A percentile compares a stretch with the other conserved stretches of the same genome.
Conservation (phyloP, 1,140 invertebrate genomes). For the Drosophila persimilis region DNA sequence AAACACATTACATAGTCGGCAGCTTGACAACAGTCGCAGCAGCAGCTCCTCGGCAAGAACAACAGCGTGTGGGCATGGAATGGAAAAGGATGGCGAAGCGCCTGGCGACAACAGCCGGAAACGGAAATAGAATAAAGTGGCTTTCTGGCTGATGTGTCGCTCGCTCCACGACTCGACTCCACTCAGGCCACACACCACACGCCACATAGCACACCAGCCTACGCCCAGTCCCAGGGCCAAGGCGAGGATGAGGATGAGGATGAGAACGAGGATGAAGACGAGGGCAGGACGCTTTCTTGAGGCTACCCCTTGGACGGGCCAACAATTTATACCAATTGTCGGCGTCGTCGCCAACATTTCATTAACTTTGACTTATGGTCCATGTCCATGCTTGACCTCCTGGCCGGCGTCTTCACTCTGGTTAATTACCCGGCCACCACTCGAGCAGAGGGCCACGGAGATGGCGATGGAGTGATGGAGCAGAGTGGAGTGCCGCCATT, state of each 20-base stretch:
- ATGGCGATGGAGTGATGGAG: constrained; percentile 10
- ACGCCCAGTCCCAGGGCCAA: no score
- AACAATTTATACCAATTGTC: constrained; percentile 69
- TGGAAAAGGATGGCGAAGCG: neutral
- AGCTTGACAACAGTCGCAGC: constrained; percentile 60
- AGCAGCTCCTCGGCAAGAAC: constrained; percentile 18
- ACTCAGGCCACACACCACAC: neutral
- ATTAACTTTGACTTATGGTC: constrained; percentile 60
- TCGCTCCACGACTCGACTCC: constrained; percentile 1
- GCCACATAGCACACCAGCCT: constrained; percentile 7
- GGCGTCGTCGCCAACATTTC: constrained; percentile 59
- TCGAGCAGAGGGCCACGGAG: constrained; percentile 22
- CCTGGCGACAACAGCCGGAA: constrained; percentile 74
- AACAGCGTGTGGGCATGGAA: neutral
- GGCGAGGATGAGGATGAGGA: neutral
- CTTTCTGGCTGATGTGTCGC: constrained; percentile 70
- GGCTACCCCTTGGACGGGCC: neutral
- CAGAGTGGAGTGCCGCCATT: constrained; percentile 17
- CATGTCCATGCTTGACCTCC: constrained; percentile 26
- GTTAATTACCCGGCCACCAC: constrained; percentile 58
- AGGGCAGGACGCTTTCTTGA: constrained; percentile 11
- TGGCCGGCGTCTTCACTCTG: constrained; percentile 37
- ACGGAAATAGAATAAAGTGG: constrained; percentile 80
- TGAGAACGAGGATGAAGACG: neutral
- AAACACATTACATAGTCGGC: constrained; percentile 78